Evolutionary conservation across 1,140 invertebrate genomes (phyloP).

Genomic region (Drosophila albomicans): DNA sequence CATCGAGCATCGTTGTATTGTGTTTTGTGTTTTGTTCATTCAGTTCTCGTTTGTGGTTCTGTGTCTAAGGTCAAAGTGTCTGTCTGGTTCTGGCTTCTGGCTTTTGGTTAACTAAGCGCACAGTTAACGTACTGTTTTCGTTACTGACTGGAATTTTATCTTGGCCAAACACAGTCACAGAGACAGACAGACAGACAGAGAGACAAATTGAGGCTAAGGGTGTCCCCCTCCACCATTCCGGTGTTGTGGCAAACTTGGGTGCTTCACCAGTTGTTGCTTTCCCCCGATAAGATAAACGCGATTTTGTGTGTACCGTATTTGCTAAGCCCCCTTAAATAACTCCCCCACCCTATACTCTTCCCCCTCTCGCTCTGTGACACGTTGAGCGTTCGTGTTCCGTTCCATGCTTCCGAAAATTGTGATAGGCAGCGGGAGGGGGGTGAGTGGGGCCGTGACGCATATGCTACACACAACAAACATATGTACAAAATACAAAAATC

Average conservation of each 20-base stretch:
- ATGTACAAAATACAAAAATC: constrained; percentile 28
- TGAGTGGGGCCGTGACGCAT: constrained; percentile 31
- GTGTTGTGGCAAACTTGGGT: constrained; percentile 3
- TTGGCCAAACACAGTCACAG: constrained; percentile 21
- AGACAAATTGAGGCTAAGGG: constrained; percentile 46
- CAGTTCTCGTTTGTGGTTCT: constrained; percentile 1
- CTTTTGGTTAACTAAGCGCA: not conserved
- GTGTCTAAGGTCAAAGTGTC: constrained; percentile 29
- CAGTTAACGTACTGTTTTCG: not conserved
- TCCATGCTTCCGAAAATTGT: constrained; percentile 11
- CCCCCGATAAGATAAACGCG: constrained; percentile 47
- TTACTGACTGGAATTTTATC: constrained; percentile 52
- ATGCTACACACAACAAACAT: not conserved
- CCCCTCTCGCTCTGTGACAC: constrained; percentile 7
- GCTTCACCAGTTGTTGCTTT: constrained; percentile 25
- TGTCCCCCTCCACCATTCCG: constrained; percentile 9
- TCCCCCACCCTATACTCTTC: not conserved
- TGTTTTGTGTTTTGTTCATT: not conserved
- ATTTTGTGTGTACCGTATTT: constrained; percentile 41
- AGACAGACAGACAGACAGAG: constrained; percentile 4
- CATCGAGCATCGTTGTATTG: not conserved
- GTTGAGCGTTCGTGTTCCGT: constrained; percentile 32
- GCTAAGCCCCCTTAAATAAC: constrained; percentile 16
- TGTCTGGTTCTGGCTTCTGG: not conserved
- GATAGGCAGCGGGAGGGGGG: not conserved